These are phyloP conservation scores for Penelope pileata DNA, from an alignment of 2,113 vertebrate genomes.

Conservation along the genomic window DNA sequence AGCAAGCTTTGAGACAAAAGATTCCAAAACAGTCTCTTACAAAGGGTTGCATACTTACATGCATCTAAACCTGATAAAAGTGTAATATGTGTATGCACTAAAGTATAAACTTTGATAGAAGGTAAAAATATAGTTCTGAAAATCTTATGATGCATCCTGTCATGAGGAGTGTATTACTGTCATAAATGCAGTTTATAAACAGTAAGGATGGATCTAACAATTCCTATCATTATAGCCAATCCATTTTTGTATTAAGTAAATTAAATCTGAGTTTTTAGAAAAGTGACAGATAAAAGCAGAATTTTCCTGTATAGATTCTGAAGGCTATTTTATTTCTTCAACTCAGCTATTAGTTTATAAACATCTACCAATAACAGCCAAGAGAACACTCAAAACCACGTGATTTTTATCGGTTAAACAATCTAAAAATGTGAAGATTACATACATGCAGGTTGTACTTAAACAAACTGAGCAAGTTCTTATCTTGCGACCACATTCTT, in stretches of 20 bases:
- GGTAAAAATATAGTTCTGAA: neutral
- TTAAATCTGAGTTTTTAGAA: neutral
- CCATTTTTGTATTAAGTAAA: neutral
- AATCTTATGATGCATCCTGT: neutral
- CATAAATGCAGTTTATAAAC: neutral
- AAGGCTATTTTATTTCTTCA: neutral
- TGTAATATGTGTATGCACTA: neutral
- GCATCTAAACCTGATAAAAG: neutral
- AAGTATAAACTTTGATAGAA: neutral
- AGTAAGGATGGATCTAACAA: neutral
- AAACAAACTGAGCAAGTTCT: neutral
- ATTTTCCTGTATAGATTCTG: neutral
- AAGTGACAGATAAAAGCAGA: neutral
- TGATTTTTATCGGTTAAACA: neutral
- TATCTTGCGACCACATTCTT: neutral
- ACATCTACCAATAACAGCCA: neutral
- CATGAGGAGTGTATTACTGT: accelerated
- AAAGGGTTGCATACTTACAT: neutral
- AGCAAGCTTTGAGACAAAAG: too few relatives aligned
- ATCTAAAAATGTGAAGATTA: neutral
- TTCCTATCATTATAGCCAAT: neutral
- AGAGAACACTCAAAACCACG: neutral
- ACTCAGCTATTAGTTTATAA: neutral
- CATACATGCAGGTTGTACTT: neutral
- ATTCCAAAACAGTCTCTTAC: too few relatives aligned